Conservation (phyloP, 2,113 vertebrate genomes). For the Mesembrinibis cayennensis region DNA sequence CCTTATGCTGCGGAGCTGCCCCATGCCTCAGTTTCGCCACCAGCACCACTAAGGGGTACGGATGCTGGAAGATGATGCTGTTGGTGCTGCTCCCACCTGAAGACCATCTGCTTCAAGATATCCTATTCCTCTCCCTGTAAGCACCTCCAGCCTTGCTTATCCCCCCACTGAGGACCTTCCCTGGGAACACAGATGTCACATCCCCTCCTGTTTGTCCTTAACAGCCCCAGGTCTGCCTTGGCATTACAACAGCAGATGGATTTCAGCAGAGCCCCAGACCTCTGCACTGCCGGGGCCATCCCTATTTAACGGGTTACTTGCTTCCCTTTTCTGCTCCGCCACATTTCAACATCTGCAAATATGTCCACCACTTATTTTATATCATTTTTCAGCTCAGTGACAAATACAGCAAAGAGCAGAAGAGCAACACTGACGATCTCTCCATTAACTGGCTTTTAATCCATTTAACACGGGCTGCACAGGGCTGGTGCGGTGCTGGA, state of each 20-base stretch:
- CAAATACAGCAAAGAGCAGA: background rate
- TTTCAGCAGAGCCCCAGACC: background rate
- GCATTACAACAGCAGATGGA: background rate
- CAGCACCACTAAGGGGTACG: fast-evolving
- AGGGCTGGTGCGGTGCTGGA: background rate
- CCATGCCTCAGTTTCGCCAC: background rate
- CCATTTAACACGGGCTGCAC: background rate
- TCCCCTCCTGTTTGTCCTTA: background rate
- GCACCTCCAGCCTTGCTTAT: background rate
- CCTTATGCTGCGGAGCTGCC: background rate
- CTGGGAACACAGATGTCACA: background rate
- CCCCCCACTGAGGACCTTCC: background rate
- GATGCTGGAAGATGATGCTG: too few relatives aligned
- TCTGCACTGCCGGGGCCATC: fast-evolving
- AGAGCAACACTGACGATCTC: background rate
- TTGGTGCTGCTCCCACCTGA: background rate
- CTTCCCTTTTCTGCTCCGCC: background rate
- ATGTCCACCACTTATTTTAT: background rate
- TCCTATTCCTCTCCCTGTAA: background rate
- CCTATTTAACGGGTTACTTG: background rate
- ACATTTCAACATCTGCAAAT: background rate
- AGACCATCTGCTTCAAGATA: background rate
- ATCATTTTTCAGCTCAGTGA: background rate
- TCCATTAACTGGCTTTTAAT: background rate
- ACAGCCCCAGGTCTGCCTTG: fast-evolving